Evolutionary conservation across 2,113 vertebrate genomes (phyloP).

Genomic region (Oryzias curvinotus): DNA sequence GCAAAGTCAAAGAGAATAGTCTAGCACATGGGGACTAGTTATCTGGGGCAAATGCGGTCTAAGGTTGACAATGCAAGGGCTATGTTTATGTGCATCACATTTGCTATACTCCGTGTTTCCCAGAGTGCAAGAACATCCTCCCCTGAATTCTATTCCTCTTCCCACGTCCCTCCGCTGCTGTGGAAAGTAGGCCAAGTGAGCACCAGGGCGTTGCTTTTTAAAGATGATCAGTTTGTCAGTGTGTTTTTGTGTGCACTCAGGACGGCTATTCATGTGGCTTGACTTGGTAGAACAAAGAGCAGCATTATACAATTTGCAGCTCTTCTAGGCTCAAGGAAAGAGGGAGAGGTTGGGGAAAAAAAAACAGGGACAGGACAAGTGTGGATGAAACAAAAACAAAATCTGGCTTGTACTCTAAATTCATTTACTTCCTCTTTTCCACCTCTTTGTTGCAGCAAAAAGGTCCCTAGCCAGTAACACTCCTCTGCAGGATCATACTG

Average conservation of each 20-base stretch:
- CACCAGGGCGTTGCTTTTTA: constrained; percentile 78
- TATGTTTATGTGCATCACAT: constrained; percentile 74
- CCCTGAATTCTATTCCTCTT: constrained; percentile 75
- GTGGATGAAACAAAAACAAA: constrained; percentile 71
- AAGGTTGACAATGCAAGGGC: constrained; percentile 76
- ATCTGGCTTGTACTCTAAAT: constrained; percentile 70
- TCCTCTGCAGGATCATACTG: constrained; percentile 68
- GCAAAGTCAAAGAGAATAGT: constrained; percentile 75
- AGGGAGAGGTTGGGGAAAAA: constrained; percentile 48
- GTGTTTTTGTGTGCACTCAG: constrained; percentile 69
- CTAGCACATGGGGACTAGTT: constrained; percentile 73
- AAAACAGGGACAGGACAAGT: constrained; percentile 68
- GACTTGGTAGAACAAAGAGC: constrained; percentile 75
- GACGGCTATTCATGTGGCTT: constrained; percentile 75
- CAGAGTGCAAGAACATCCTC: constrained; percentile 74
- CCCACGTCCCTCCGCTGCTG: constrained; percentile 73
- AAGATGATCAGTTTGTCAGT: constrained; percentile 78
- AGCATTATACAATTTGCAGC: constrained; percentile 77
- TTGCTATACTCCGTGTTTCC: constrained; percentile 69
- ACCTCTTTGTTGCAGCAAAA: constrained; percentile 74
- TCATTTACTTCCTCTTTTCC: constrained; percentile 74
- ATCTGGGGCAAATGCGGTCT: constrained; percentile 75
- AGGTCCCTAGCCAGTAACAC: constrained; percentile 68
- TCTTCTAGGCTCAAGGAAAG: constrained; percentile 59
- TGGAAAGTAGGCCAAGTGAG: constrained; percentile 79